Evolutionary conservation across 1,140 invertebrate genomes (phyloP).

Genomic region (Danaus melanippus): DNA sequence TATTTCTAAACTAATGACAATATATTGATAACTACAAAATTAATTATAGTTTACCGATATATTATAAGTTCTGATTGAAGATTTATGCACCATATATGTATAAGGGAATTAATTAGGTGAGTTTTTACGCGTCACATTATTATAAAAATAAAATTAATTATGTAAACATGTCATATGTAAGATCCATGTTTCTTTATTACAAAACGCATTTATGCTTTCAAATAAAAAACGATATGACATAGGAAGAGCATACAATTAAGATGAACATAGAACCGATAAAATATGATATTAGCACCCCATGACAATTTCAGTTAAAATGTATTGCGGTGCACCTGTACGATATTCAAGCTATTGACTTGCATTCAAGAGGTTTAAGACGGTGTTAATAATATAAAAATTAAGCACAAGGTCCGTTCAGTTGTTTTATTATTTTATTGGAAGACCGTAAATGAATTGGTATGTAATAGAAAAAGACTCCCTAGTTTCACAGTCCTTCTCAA

Average conservation of each 20-base stretch:
- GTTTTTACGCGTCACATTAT: too few relatives aligned
- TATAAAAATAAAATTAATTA: too few relatives aligned
- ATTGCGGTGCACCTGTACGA: neutral
- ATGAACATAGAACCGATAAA: neutral
- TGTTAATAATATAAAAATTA: conserved; percentile 9
- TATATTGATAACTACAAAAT: conserved; percentile 38
- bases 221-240: too few relatives aligned
- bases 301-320: too few relatives aligned
- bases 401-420: conserved; percentile 14
- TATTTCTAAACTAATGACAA: too few relatives aligned
- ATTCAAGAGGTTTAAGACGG: neutral
- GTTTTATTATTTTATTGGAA: conserved; percentile 56
- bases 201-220: too few relatives aligned
- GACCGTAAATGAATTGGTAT: conserved; percentile 36
- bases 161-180: too few relatives aligned
- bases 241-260: too few relatives aligned
- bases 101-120: too few relatives aligned
- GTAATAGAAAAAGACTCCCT: conserved; percentile 4
- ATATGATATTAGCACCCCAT: conserved; percentile 2
- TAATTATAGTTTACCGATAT: conserved; percentile 40
- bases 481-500: too few relatives aligned
- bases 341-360: neutral
- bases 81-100: conserved; percentile 44
- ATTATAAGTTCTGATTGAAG: conserved; percentile 44
- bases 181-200: too few relatives aligned